Conservation (phyloP, 2,888 invertebrate genomes). For the Lymantria monacha region DNA sequence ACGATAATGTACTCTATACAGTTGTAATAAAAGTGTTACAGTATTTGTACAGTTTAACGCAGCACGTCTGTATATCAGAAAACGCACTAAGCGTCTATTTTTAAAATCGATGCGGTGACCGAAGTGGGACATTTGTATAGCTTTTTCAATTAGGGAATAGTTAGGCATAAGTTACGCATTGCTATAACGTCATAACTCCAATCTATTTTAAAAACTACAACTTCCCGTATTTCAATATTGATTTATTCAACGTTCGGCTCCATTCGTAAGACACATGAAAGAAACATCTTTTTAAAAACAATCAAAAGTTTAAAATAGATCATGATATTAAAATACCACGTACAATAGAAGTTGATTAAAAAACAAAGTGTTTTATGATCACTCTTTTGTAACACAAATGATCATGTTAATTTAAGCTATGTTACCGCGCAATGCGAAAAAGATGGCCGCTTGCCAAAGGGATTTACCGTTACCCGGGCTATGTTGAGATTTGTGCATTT, state of each 20-base stretch:
- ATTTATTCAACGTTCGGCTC: background rate
- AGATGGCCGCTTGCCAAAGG: constrained; percentile 50
- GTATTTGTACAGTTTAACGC: constrained; percentile 48
- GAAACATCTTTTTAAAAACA: background rate
- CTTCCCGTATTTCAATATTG: background rate
- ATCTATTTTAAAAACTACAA: constrained; percentile 2
- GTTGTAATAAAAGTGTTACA: constrained; percentile 32
- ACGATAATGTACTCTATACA: constrained; percentile 46
- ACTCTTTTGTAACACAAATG: constrained; percentile 40
- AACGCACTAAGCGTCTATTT: constrained; percentile 78
- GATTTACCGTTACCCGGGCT: constrained; percentile 39
- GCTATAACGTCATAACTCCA: constrained; percentile 14
- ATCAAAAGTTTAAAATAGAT: background rate
- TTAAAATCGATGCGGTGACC: constrained; percentile 79
- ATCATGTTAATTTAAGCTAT: constrained; percentile 45
- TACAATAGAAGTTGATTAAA: background rate
- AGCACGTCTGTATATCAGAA: constrained; percentile 58
- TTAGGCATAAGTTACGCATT: constrained; percentile 34
- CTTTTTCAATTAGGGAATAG: constrained; percentile 67
- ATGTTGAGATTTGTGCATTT: constrained; percentile 30
- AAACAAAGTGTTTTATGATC: constrained; percentile 21
- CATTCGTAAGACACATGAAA: too few species aligned
- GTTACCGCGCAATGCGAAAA: constrained; percentile 40
- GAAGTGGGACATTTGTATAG: constrained; percentile 73
- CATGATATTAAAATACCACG: constrained; percentile 4